Evolutionary conservation across 2,888 invertebrate genomes (phyloP), one percentile per base, ranked within the genome.

Genomic region (Pedicia rivosa): DNA sequence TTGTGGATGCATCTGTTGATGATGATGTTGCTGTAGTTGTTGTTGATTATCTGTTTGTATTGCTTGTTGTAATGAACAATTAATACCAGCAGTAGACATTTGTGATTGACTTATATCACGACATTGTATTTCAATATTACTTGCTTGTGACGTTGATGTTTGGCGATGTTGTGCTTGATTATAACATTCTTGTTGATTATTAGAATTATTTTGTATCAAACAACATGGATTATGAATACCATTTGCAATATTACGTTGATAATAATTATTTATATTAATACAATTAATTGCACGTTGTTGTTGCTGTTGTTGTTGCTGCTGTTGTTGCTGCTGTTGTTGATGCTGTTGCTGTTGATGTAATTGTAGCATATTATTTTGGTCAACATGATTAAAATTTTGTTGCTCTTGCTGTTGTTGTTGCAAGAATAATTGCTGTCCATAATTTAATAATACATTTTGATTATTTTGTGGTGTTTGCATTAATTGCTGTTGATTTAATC

Each of bases 41-140:
- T 39, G 38, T 24, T 34, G 40, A 34, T 8, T 41, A 29, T 27
- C 39, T 41, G 26, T 30, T 35, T 16, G 26, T 13, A 15, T 15
- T 31, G 16, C 35, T 15, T 27, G 36, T 27, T 36, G 22, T 29
- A 17, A 12, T 36, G 28, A 3, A 12, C 17, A 25, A 34, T 13
- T 19, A 4, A 8, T 28, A 9, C 51, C 43, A 25, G 58, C 61
- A 3, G 67, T 66, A 5, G 67, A 67, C 57, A 66, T 60, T 52
- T 67, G 67, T 1, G 67, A 67, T 47, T 67, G 68, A 37, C 64
- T 66, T 3, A 68, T 64, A 42, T 68, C 66, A 34, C 65, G 63
- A 40, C 68, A 68, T 48, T 69, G 68, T 35, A 68, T 66, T 50
- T 67, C 68, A 26, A 42, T 12, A 19, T 35, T 28, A 29, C 8